A percentile compares a stretch with the other conserved stretches of the same genome.
Evolutionary conservation across 2,888 invertebrate genomes (phyloP).

Genomic region (Pasiphila rectangulata): DNA sequence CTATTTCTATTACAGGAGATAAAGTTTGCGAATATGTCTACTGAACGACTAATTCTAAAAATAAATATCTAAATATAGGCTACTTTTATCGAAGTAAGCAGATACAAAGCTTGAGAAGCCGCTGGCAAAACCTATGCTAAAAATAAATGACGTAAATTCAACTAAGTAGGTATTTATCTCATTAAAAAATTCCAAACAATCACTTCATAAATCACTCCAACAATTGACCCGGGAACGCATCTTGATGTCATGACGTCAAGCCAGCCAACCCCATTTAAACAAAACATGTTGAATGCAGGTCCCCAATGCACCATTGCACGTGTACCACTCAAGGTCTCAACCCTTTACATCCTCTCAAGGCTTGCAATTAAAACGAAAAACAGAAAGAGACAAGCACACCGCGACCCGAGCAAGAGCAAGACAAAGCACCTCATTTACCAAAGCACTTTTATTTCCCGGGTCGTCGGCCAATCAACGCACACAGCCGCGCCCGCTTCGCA

Average conservation of each 20-base stretch:
- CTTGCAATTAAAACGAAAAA: constrained; percentile 80
- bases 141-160: no score
- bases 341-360: constrained; percentile 76
- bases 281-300: constrained; percentile 68
- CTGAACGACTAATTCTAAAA: no score
- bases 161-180: no score
- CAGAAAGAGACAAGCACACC: constrained; percentile 56
- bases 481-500: constrained; percentile 69
- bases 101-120: no score
- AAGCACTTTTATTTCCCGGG: constrained; percentile 79
- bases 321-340: constrained; percentile 78
- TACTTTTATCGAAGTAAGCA: no score
- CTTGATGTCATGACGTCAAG: constrained; percentile 50
- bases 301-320: constrained; percentile 62
- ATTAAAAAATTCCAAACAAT: background rate
- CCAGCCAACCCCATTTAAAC: constrained; percentile 62
- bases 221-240: constrained; percentile 34
- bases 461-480: constrained; percentile 80
- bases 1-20: no score
- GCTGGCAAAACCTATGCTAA: no score
- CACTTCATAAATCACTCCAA: background rate
- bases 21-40: no score
- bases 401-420: constrained; percentile 53
- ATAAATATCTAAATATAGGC: no score
- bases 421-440: constrained; percentile 72